These are phyloP conservation scores for Dreissena polymorpha DNA, from an alignment of 1,140 invertebrate species.

Conservation along the genomic window DNA sequence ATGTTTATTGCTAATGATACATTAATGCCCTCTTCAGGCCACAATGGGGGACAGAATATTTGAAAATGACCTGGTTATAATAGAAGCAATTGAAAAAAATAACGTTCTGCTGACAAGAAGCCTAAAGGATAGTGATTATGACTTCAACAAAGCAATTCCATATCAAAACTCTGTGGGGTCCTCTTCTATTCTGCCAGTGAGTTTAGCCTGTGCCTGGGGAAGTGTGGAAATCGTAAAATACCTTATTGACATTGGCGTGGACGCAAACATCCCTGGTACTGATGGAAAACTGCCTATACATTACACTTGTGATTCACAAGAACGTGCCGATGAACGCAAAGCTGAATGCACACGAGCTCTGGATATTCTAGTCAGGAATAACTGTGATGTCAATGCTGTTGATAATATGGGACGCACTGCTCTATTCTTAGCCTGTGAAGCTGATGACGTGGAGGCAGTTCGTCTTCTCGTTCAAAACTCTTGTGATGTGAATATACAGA, in stretches of 20 bases:
- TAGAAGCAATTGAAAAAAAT: conserved; percentile 26
- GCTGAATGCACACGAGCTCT: conserved; percentile 59
- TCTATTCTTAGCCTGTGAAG: conserved; percentile 79
- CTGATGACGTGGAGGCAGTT: conserved; percentile 68
- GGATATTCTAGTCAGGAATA: conserved; percentile 75
- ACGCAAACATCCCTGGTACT: conserved; percentile 63
- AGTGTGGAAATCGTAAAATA: conserved; percentile 61
- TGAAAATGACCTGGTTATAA: neutral
- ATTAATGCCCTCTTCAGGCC: neutral
- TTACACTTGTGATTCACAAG: conserved; percentile 65
- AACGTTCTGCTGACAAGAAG: conserved; percentile 3
- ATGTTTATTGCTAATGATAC: neutral
- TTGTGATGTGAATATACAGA: conserved; percentile 70
- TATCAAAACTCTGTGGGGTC: neutral
- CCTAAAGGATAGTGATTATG: conserved; percentile 10
- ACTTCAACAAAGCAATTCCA: conserved; percentile 48
- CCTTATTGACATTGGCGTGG: conserved; percentile 64
- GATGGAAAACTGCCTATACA: conserved; percentile 74
- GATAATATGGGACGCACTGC: conserved; percentile 94
- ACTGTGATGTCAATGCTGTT: conserved; percentile 91
- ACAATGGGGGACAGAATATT: neutral
- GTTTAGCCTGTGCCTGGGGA: conserved; percentile 64
- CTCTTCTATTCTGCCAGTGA: conserved; percentile 51
- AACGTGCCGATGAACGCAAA: conserved; percentile 56
- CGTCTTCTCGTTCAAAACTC: conserved; percentile 60